Evolutionary conservation across 2,797 vertebrate genomes (phyloP).

Genomic region (Platyrinchus mystaceus): DNA sequence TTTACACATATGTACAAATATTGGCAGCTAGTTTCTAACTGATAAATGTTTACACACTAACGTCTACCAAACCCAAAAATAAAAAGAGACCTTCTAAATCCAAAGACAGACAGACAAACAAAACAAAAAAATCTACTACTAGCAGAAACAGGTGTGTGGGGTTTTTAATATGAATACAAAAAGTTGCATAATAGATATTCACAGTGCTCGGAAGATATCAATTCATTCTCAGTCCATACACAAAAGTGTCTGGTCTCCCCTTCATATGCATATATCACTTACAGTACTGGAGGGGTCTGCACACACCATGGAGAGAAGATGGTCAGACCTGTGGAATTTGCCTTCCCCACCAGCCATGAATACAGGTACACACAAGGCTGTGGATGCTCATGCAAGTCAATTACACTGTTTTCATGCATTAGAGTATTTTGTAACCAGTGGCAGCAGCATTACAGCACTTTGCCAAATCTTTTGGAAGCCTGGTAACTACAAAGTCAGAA

Average conservation of each 20-base stretch:
- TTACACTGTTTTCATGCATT: background rate
- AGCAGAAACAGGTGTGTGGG: background rate
- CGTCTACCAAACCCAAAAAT: background rate
- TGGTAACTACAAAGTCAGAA: background rate
- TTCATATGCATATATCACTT: background rate
- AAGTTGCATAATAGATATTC: slow-evolving; percentile 60
- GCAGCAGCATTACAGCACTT: background rate
- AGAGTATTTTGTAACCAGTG: background rate
- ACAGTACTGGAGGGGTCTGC: background rate
- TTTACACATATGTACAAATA: slow-evolving; percentile 68
- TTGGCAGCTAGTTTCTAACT: slow-evolving; percentile 54
- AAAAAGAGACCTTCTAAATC: background rate
- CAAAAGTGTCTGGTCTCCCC: background rate
- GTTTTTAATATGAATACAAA: background rate
- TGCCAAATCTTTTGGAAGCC: background rate
- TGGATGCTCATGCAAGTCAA: background rate
- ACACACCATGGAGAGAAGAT: background rate
- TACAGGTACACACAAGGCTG: background rate
- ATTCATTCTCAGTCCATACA: background rate
- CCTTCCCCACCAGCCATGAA: background rate
- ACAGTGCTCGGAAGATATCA: slow-evolving; percentile 41
- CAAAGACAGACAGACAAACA: background rate
- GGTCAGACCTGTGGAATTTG: background rate
- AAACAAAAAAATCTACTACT: background rate
- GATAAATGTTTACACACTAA: slow-evolving; percentile 26